phyloP scores from a whole-genome alignment of 1,140 invertebrate species.

The Triops longicaudatus region DNA sequence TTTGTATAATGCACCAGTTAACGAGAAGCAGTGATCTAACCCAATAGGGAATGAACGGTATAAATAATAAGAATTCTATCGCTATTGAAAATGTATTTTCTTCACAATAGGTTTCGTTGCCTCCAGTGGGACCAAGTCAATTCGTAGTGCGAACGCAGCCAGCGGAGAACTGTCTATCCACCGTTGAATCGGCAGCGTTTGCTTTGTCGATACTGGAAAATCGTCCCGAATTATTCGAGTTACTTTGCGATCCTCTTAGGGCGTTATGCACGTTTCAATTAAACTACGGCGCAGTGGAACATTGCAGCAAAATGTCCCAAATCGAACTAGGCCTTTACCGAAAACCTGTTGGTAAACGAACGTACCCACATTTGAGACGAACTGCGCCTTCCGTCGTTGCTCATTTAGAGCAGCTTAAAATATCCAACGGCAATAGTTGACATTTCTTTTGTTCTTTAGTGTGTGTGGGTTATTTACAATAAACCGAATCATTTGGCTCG shows the following conservation, averaged over 20 bases:
- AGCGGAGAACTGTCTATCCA: slow-evolving; percentile 80
- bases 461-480: no score
- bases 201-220: slow-evolving; percentile 68
- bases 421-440: neutral
- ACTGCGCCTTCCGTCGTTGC: slow-evolving; percentile 19
- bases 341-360: slow-evolving; percentile 67
- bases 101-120: slow-evolving; percentile 56
- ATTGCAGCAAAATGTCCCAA: slow-evolving; percentile 83
- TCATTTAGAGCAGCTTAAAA: neutral
- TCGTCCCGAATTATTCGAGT: slow-evolving; percentile 52
- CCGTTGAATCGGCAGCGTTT: slow-evolving; percentile 77
- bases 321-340: slow-evolving; percentile 77
- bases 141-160: slow-evolving; percentile 91
- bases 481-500: neutral
- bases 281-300: slow-evolving; percentile 79
- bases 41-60: neutral
- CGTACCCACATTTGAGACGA: slow-evolving; percentile 47
- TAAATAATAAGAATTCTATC: neutral
- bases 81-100: neutral
- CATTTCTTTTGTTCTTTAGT: neutral
- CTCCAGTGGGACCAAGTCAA: slow-evolving; percentile 59
- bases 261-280: slow-evolving; percentile 76
- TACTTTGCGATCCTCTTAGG: slow-evolving; percentile 66
- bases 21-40: no score
- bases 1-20: neutral